These are phyloP conservation scores for Sigmodon hispidus DNA, from an alignment of 2,113 vertebrate species.

Conservation along the genomic window DNA sequence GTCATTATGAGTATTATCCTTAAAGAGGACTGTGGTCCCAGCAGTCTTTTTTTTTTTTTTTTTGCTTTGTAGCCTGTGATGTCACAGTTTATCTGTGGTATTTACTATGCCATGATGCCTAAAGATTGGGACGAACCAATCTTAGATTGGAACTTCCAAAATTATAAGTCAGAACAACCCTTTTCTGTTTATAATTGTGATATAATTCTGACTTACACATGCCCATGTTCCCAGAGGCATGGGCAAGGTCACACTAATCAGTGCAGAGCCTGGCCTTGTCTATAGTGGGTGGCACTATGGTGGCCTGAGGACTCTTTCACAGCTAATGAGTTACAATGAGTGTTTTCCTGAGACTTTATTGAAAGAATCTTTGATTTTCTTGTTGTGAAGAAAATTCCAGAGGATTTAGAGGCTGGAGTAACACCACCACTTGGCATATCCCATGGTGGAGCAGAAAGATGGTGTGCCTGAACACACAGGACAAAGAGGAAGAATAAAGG, in stretches of 20 bases:
- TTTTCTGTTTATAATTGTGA: not conserved
- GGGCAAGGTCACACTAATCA: not conserved
- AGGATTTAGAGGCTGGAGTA: not conserved
- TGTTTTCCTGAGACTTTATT: not conserved
- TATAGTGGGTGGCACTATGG: not conserved
- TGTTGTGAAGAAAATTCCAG: not conserved
- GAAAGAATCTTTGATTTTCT: constrained; percentile 47
- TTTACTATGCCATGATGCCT: not conserved
- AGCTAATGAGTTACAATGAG: not conserved
- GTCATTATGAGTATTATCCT: too few species aligned
- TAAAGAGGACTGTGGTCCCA: not conserved
- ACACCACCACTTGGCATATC: constrained; percentile 25
- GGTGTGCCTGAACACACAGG: not conserved
- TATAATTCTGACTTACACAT: not conserved
- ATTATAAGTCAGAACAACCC: not conserved
- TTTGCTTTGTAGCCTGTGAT: not conserved
- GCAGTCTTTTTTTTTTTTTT: not conserved
- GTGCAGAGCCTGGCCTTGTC: too few species aligned
- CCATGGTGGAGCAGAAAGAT: constrained; percentile 24
- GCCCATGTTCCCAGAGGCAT: not conserved
- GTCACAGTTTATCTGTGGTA: not conserved
- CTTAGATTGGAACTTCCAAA: not conserved
- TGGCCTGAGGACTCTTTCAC: not conserved
- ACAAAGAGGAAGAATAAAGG: not conserved
- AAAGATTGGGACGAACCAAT: not conserved